These are phyloP conservation scores for Lycodopsis pacificus DNA, from an alignment of 2,797 vertebrate species.

Conservation along the genomic window DNA sequence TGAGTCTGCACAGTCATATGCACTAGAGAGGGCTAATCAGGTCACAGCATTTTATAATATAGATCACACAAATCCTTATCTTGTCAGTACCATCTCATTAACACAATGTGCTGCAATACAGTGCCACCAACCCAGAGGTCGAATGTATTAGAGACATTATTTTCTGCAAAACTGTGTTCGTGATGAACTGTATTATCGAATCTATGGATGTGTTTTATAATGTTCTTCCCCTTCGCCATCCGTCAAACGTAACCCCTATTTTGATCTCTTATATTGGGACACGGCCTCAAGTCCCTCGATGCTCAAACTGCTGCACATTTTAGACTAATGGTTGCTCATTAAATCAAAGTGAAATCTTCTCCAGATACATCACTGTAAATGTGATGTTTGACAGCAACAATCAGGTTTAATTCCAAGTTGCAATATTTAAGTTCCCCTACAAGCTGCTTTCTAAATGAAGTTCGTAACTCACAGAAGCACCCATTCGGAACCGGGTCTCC, in stretches of 20 bases:
- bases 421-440: not conserved
- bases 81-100: conserved; percentile 38
- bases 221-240: conserved; percentile 12
- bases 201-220: conserved; percentile 32
- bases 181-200: conserved; percentile 32
- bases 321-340: conserved; percentile 30
- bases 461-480: conserved; percentile 5
- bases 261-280: conserved; percentile 10
- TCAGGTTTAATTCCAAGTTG: not conserved
- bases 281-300: not conserved
- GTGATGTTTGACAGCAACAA: conserved; percentile 11
- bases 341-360: conserved; percentile 17
- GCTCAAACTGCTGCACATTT: conserved; percentile 14
- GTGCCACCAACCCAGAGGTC: conserved; percentile 12
- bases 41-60: conserved; percentile 44
- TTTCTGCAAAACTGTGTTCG: conserved; percentile 8
- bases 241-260: conserved; percentile 18
- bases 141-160: conserved; percentile 10
- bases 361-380: conserved; percentile 15
- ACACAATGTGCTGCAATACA: not conserved
- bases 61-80: conserved; percentile 24
- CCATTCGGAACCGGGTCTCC: conserved; percentile 1
- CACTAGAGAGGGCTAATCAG: conserved; percentile 24
- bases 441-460: not conserved
- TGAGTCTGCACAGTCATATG: conserved; percentile 18